Percentiles rank a stretch among this genome's conserved stretches.
These are phyloP conservation scores for Verasper variegatus DNA, from an alignment of 2,113 vertebrate species.

Conservation along the genomic window DNA sequence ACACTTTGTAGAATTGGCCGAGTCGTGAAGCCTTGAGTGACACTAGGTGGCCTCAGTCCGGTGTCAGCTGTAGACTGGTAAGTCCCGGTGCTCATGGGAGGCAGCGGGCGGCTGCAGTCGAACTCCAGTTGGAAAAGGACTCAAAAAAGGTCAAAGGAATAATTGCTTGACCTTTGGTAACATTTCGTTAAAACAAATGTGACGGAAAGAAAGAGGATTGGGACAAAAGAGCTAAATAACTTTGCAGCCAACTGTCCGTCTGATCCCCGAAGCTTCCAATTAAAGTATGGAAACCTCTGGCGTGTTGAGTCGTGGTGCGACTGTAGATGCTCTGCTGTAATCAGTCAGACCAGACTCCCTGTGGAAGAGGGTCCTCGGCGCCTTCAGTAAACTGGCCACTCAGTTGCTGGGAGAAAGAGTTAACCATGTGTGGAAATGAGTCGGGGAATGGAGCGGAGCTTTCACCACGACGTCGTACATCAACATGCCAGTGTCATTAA, in stretches of 20 bases:
- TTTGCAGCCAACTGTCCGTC: slow-evolving; percentile 17
- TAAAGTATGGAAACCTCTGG: slow-evolving; percentile 17
- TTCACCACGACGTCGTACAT: slow-evolving; percentile 65
- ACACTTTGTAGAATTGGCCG: too few species aligned
- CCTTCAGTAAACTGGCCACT: slow-evolving; percentile 59
- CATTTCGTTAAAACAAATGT: slow-evolving; percentile 25
- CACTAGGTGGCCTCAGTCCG: not conserved
- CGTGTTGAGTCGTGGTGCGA: slow-evolving; percentile 5
- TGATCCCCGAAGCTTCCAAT: slow-evolving; percentile 8
- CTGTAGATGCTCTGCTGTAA: slow-evolving; percentile 46
- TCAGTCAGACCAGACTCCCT: slow-evolving; percentile 59
- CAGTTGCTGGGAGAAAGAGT: slow-evolving; percentile 51
- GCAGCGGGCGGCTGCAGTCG: not conserved
- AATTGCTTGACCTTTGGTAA: slow-evolving; percentile 57
- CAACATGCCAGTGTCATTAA: slow-evolving; percentile 75
- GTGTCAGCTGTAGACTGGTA: not conserved
- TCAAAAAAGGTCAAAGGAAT: slow-evolving; percentile 38
- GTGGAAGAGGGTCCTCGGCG: slow-evolving; percentile 25
- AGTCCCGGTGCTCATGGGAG: slow-evolving; percentile 19
- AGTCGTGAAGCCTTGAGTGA: not conserved
- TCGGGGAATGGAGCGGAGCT: slow-evolving; percentile 47
- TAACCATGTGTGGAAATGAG: slow-evolving; percentile 80
- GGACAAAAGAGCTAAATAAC: slow-evolving; percentile 39
- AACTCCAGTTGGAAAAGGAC: slow-evolving; percentile 25
- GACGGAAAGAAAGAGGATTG: not conserved